Evolutionary conservation across 2,888 invertebrate species (phyloP).

Genomic region (Heteromurus nitidus): DNA sequence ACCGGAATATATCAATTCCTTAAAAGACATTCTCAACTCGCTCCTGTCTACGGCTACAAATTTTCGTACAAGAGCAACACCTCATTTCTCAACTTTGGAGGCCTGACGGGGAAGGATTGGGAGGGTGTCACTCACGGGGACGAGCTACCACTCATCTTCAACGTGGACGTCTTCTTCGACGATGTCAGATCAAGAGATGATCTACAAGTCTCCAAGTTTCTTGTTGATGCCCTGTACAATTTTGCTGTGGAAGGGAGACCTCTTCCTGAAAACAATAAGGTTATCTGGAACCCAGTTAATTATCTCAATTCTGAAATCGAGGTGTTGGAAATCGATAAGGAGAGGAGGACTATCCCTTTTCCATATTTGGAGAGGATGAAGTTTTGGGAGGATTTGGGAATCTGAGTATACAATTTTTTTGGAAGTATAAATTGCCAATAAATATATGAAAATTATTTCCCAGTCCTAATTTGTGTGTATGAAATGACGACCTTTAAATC

Average conservation of each 20-base stretch:
- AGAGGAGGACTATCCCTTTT: constrained; percentile 60
- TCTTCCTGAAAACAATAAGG: too few relatives aligned
- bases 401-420: too few relatives aligned
- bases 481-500: too few relatives aligned
- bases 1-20: too few relatives aligned
- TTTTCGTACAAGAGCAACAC: too few relatives aligned
- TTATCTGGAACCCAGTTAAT: constrained; percentile 65
- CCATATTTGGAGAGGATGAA: constrained; percentile 65
- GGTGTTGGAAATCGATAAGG: constrained; percentile 63
- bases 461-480: too few relatives aligned
- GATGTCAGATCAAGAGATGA: constrained; percentile 55
- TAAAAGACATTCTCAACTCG: too few relatives aligned
- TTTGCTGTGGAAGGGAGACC: constrained; percentile 66
- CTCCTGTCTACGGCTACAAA: too few relatives aligned
- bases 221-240: constrained; percentile 65
- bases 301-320: constrained; percentile 61
- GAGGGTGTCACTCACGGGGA: constrained; percentile 62
- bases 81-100: too few relatives aligned
- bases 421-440: too few relatives aligned
- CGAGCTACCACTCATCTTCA: constrained; percentile 65
- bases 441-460: too few relatives aligned
- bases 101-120: constrained; percentile 63
- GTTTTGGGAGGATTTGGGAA: constrained; percentile 68
- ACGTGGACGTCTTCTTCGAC: constrained; percentile 51
- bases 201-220: constrained; percentile 60